Percentiles rank a stretch among this genome's conserved stretches.
These are phyloP conservation scores for Lonchura striata DNA, from an alignment of 2,113 vertebrate species.

Conservation along the genomic window DNA sequence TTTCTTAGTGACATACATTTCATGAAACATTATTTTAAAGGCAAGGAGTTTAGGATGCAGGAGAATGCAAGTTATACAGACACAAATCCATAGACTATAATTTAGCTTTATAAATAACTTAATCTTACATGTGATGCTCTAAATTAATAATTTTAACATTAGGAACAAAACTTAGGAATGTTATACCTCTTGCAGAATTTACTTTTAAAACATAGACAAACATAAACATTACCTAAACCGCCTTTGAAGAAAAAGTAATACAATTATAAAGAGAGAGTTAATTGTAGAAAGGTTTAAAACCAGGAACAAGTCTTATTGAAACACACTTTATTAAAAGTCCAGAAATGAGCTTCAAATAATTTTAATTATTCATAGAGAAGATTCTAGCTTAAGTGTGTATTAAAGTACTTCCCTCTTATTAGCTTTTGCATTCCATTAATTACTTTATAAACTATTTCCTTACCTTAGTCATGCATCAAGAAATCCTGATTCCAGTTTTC, in stretches of 20 bases:
- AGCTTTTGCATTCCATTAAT: constrained; percentile 69
- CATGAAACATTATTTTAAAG: not conserved
- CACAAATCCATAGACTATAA: not conserved
- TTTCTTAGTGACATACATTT: not conserved
- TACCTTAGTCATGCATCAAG: not conserved
- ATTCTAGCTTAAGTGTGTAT: constrained; percentile 68
- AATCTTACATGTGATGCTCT: not conserved
- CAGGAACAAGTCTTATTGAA: constrained; percentile 1
- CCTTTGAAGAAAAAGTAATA: not conserved
- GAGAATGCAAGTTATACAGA: not conserved
- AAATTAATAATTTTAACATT: not conserved
- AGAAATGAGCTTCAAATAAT: constrained; percentile 56
- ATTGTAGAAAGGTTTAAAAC: not conserved
- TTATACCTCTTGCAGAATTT: not conserved
- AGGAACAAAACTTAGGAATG: not conserved
- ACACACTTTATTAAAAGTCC: constrained; percentile 53
- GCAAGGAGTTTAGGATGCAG: not conserved
- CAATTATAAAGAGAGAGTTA: not conserved
- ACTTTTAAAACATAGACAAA: not conserved
- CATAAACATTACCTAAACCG: not conserved
- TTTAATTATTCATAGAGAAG: constrained; percentile 67
- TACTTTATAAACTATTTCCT: constrained; percentile 75
- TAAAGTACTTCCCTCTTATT: constrained; percentile 68
- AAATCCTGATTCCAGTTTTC: not conserved
- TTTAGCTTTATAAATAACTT: not conserved